Percentiles rank a stretch among this genome's conserved stretches.
phyloP scores from a whole-genome alignment of 2,113 vertebrate species.

The Crypturellus undulatus region DNA sequence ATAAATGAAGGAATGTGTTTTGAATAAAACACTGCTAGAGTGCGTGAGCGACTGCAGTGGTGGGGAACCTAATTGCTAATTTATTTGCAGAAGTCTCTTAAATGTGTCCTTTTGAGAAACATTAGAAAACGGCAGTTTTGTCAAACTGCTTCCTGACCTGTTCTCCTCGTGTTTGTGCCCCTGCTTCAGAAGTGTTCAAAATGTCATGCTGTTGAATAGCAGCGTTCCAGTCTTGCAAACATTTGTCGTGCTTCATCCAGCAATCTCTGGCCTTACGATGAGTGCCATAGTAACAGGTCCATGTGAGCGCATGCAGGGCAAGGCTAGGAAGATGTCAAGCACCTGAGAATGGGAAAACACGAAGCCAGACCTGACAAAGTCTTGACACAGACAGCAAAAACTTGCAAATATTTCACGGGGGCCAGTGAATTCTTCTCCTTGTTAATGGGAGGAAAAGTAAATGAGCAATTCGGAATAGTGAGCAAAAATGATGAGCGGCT shows the following conservation, averaged over 20 bases:
- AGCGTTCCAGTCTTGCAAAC: background rate
- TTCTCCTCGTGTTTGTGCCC: background rate
- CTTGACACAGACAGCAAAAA: background rate
- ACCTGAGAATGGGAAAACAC: background rate
- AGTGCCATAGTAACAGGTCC: background rate
- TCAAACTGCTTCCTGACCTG: background rate
- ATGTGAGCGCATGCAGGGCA: background rate
- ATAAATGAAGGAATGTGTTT: background rate
- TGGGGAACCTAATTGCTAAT: background rate
- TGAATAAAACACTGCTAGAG: background rate
- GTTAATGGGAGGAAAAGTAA: background rate
- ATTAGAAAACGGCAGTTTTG: background rate
- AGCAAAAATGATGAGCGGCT: background rate
- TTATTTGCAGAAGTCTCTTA: background rate
- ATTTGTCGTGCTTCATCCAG: background rate
- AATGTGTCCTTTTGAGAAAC: background rate
- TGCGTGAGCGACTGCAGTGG: background rate
- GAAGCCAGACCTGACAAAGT: background rate
- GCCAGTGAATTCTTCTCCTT: background rate
- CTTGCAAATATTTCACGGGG: background rate
- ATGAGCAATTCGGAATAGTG: background rate
- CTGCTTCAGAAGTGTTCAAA: background rate
- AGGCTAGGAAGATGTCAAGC: background rate
- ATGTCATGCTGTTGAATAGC: background rate
- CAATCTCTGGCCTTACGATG: background rate